Conservation (phyloP, 2,888 invertebrate species). For the Heterodera filipjevi region DNA sequence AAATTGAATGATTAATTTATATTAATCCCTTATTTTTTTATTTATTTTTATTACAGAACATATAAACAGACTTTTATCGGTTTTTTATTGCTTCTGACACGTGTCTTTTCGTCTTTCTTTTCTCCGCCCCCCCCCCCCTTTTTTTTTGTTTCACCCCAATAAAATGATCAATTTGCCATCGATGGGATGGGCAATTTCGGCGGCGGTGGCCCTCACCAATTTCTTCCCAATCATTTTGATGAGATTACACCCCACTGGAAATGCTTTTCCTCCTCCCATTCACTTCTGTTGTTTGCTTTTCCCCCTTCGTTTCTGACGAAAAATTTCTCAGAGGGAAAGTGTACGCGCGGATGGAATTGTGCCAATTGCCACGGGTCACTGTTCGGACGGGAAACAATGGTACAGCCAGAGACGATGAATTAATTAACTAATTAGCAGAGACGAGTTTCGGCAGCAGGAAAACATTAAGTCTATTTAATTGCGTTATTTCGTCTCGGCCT, state of each 20-base stretch:
- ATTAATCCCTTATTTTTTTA: neutral
- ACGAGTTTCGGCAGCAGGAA: no score
- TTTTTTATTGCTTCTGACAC: neutral
- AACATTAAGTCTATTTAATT: no score
- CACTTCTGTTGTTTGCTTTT: neutral
- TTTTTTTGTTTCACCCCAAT: neutral
- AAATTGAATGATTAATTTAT: no score
- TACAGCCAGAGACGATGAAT: neutral
- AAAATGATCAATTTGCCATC: conserved; percentile 3
- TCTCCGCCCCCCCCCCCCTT: no score
- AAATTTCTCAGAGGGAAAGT: neutral
- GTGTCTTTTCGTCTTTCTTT: neutral
- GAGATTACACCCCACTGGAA: neutral
- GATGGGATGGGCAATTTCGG: neutral
- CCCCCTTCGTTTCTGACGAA: no score
- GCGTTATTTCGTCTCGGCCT: no score
- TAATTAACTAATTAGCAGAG: no score
- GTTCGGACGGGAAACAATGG: neutral
- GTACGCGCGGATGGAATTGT: conserved; percentile 16
- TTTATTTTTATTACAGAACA: neutral
- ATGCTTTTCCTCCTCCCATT: neutral
- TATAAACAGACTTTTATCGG: conserved; percentile 7
- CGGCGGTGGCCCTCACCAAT: neutral
- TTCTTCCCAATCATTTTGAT: neutral
- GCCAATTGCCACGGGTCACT: neutral